Evolutionary conservation across 1,140 invertebrate genomes (phyloP), one percentile per base, ranked within the genome.

Genomic region (Agrilus planipennis): DNA sequence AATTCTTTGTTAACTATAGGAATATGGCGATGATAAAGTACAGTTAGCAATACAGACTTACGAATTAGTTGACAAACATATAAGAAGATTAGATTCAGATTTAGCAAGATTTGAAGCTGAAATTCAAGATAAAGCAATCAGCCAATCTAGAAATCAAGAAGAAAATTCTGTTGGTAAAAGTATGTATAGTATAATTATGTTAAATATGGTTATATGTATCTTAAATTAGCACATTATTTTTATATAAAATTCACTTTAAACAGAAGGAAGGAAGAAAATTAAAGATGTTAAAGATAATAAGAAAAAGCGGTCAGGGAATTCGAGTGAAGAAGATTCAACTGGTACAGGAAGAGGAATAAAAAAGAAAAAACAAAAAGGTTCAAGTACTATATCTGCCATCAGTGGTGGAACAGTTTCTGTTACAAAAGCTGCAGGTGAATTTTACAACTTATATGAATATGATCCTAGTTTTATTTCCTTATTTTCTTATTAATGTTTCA

Each of bases 11-110:
- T 20, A 46, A 29, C 50, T 50, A 10, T 89, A 89, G 61, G 87
- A 90, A 56, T 89, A 88, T 59, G 89, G 89, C 0, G 92, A 97
- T 61, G 92, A 96, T 54, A 97, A 97, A 71, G 90, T 96, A 9
- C 89, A 95, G 60, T 68, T 98, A 41, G 91, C 93, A 0, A 95
- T 96, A 64, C 91, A 96, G 64, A 96, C 92, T 0, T 98, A 98
- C 62, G 92, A 98, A 68, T 69, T 96, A 61, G 92, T 95, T 12
- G 93, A 97, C 57, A 96, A 97, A 68, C 92, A 96, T 61, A 96
- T 97, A 48, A 70, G 92, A 46, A 79, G 89, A 44, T 67, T 98
- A 44, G 93, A 98, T 61, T 88, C 90, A 29, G 93, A 96, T 68
- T 71, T 98, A 47, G 89, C 89, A 2, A 76, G 90, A 42, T 96